Base-by-base conservation (phyloP, 2,888 invertebrate species). In the Drosophila merina region DNA sequence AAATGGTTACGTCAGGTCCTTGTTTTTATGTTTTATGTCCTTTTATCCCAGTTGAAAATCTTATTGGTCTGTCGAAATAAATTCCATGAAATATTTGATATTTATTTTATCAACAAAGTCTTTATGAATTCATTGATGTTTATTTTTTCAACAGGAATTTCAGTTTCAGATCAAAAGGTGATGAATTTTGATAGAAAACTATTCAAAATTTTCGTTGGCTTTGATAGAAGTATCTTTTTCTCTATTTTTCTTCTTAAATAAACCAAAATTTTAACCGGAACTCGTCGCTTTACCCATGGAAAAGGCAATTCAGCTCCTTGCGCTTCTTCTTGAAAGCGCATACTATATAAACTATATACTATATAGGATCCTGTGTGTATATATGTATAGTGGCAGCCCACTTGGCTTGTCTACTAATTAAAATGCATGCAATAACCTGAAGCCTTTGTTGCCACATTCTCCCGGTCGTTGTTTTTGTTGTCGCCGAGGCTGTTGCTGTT, bases 371-470 rank as follows among this genome's bases (percentile, higher is more conserved):
- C 8, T 48, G 31, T 44, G 26, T 48, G 31, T 38, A 8, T 28
- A 20, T 64, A 45, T 31, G 38, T 49, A 49, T 28, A 58, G 86
- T 72, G 86, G 85, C 81, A 84, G 33, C 87, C 88, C 88, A 82
- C 82, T 82, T 82, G 88, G 88, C 82, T 88, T 82, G 82, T 88
- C 82, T 88, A 82, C 82, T 82, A 82, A 82, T 82, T 82, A 82
- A 82, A 82, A 82, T 82, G 82, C 82, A 88, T 86, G 82, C 88
- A 88, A 82, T 82, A 82, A 82, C 82, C 82, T 82, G 82, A 82
- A 88, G 82, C 85, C 88, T 82, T 82, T 82, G 87, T 88, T 88
- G 86, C 77, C 72, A 45, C 83, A 85, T 80, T 86, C 72, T 79
- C 75, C 82, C 57, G 70, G 79, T 26, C 62, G 45, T 45, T 79